Conservation (phyloP, 2,113 vertebrate genomes). For the Ivindomyrus marchei region DNA sequence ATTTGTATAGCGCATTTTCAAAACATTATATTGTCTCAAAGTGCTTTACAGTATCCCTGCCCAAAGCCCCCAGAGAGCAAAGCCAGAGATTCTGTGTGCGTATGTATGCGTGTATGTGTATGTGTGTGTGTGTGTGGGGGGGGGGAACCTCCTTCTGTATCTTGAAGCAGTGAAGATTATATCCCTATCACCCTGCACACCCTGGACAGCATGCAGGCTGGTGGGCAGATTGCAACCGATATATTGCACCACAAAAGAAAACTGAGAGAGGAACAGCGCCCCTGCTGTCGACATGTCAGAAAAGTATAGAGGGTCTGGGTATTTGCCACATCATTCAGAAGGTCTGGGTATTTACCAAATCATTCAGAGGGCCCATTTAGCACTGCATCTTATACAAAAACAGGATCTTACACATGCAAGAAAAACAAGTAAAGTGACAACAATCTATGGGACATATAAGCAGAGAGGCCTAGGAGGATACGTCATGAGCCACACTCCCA, state of each 20-base stretch:
- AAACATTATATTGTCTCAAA: background rate
- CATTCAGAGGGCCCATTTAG: background rate
- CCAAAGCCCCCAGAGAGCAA: background rate
- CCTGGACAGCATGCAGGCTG: background rate
- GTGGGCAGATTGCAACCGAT: background rate
- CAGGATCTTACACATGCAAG: background rate
- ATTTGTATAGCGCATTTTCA: background rate
- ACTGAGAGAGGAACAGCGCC: background rate
- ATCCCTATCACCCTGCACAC: background rate
- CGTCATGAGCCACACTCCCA: background rate
- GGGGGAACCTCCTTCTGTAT: background rate
- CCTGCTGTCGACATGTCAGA: background rate
- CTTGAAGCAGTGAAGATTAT: background rate
- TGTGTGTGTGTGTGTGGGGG: too few species aligned
- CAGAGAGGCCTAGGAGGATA: background rate
- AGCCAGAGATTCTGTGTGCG: background rate
- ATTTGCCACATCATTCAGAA: background rate
- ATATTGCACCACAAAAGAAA: background rate
- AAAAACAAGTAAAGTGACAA: background rate
- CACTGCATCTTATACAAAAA: background rate
- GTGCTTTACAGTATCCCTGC: background rate
- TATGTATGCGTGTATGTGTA: background rate
- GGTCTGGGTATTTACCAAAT: background rate
- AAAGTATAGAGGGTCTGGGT: background rate
- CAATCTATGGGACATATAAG: background rate